A percentile compares a stretch with the other conserved stretches of the same genome.
Evolutionary conservation across 2,888 invertebrate species (phyloP).

Genomic region (Aleiodes leptofemur): DNA sequence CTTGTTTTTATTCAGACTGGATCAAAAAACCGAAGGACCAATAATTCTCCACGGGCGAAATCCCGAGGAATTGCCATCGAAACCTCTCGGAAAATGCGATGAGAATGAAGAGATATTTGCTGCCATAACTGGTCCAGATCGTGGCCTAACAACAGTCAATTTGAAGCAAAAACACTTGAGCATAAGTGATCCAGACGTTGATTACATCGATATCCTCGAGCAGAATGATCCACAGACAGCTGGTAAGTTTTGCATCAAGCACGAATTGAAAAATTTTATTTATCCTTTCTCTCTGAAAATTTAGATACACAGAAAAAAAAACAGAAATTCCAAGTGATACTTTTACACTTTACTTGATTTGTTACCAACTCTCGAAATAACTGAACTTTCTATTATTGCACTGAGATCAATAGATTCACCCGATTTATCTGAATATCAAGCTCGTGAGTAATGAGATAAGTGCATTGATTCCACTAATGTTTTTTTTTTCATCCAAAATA

Average conservation of each 20-base stretch:
- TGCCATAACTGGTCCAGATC: conserved; percentile 89
- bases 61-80: conserved; percentile 84
- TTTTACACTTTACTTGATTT: neutral
- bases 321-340: neutral
- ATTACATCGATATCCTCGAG: conserved; percentile 82
- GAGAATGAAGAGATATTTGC: conserved; percentile 80
- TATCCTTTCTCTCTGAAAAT: neutral
- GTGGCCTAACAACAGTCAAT: conserved; percentile 86
- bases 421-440: conserved; percentile 30
- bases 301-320: conserved; percentile 9
- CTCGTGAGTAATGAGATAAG: too few relatives aligned
- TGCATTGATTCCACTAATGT: too few relatives aligned
- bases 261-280: neutral
- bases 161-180: conserved; percentile 81
- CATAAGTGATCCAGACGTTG: conserved; percentile 82
- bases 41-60: conserved; percentile 83
- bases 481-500: too few relatives aligned
- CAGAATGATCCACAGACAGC: conserved; percentile 69
- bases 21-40: conserved; percentile 76
- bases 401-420: neutral
- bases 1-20: conserved; percentile 65
- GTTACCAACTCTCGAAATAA: conserved; percentile 1
- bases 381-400: conserved; percentile 5
- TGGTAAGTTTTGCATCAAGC: conserved; percentile 56
- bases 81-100: conserved; percentile 76